Percentiles rank a stretch among this genome's conserved stretches.
Evolutionary conservation across 1,140 invertebrate genomes (phyloP).

Genomic region (Patella vulgata): DNA sequence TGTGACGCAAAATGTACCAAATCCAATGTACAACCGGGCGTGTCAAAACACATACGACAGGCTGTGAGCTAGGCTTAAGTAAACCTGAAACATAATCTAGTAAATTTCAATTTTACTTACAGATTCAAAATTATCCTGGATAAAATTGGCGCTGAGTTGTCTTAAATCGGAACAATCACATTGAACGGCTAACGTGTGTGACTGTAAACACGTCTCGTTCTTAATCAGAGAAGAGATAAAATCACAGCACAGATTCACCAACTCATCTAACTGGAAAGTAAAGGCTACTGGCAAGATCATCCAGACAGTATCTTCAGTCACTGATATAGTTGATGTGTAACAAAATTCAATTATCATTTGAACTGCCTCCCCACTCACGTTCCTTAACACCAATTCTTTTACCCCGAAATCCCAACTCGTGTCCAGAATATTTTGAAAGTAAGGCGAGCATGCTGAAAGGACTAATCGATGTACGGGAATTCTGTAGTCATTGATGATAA

Average conservation of each 20-base stretch:
- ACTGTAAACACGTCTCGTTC: slow-evolving; percentile 35
- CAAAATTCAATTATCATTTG: slow-evolving; percentile 48
- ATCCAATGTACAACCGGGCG: no score
- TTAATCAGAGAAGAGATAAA: slow-evolving; percentile 35
- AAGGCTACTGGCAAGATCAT: slow-evolving; percentile 38
- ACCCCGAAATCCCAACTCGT: slow-evolving; percentile 12
- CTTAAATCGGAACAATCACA: slow-evolving; percentile 30
- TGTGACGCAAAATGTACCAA: no score
- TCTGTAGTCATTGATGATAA: slow-evolving; percentile 79
- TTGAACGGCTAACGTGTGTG: slow-evolving; percentile 28
- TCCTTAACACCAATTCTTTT: slow-evolving; percentile 31
- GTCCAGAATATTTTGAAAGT: slow-evolving; percentile 71
- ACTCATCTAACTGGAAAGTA: slow-evolving; percentile 37
- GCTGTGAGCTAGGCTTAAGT: no score
- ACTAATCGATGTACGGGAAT: slow-evolving; percentile 86
- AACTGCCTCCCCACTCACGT: slow-evolving; percentile 31
- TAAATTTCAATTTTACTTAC: slow-evolving; percentile 16
- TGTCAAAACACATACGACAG: no score
- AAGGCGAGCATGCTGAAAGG: slow-evolving; percentile 80
- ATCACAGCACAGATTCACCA: slow-evolving; percentile 44
- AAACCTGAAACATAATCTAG: no score
- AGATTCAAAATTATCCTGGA: slow-evolving; percentile 42
- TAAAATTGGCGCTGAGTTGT: slow-evolving; percentile 32
- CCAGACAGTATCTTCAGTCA: slow-evolving; percentile 45
- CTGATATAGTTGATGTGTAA: slow-evolving; percentile 49